Percentiles rank a stretch among this genome's conserved stretches.
Evolutionary conservation across 2,888 invertebrate genomes (phyloP).

Genomic region (Lordiphosa andalusiaca): DNA sequence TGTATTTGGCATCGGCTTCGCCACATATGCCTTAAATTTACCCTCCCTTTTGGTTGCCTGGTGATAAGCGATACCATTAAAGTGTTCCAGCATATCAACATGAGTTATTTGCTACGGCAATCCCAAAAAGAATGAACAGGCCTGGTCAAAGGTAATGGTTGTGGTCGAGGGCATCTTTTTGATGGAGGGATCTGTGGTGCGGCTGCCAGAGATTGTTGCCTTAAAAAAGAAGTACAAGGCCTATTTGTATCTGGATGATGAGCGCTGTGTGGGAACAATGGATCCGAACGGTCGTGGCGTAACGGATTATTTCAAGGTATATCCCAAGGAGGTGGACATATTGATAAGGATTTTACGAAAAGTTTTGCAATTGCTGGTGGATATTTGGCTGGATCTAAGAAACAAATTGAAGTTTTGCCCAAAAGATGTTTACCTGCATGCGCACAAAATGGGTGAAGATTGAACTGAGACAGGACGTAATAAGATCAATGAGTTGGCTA

Average conservation of each 20-base stretch:
- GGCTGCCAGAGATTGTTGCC: constrained; percentile 91
- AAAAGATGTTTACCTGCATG: constrained; percentile 94
- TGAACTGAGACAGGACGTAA: constrained; percentile 86
- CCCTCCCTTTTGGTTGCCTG: constrained; percentile 91
- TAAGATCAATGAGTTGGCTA: constrained; percentile 86
- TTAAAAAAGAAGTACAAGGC: constrained; percentile 97
- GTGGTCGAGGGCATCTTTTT: constrained; percentile 98
- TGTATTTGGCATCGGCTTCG: constrained; percentile 99
- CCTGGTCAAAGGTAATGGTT: constrained; percentile 95
- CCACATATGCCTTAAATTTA: constrained; percentile 96
- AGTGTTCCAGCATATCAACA: constrained; percentile 93
- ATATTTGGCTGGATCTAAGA: constrained; percentile 94
- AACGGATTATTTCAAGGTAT: constrained; percentile 90
- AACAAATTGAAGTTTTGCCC: constrained; percentile 89
- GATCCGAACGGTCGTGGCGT: constrained; percentile 93
- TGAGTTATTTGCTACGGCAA: constrained; percentile 90
- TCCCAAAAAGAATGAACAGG: constrained; percentile 85
- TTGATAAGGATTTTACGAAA: constrained; percentile 99
- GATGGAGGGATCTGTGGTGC: constrained; percentile 98
- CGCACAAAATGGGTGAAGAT: constrained; percentile 92
- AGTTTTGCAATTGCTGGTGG: constrained; percentile 99
- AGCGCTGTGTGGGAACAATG: constrained; percentile 97
- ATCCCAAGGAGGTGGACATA: constrained; percentile 93
- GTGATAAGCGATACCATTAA: constrained; percentile 94
- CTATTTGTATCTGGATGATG: constrained; percentile 98